phyloP scores from a whole-genome alignment of 2,797 vertebrate species.

The Dendrocincla fuliginosa region DNA sequence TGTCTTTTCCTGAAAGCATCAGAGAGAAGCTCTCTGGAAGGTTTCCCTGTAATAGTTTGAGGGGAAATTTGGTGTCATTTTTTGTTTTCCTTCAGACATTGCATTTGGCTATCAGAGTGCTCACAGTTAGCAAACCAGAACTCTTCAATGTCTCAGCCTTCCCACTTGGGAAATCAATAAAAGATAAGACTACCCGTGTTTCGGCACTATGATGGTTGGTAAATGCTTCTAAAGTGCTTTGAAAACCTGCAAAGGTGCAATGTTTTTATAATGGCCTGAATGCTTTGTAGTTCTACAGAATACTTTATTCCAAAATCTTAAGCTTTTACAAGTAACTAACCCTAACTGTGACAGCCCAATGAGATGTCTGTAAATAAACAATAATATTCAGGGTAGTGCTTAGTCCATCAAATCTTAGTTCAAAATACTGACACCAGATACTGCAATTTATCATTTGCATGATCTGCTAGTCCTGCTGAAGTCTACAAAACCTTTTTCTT shows the following conservation, averaged over 20 bases:
- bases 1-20: not conserved
- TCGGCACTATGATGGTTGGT: not conserved
- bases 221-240: not conserved
- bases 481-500: not conserved
- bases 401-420: not conserved
- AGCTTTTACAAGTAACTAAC: not conserved
- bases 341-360: not conserved
- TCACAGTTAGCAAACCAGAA: not conserved
- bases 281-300: not conserved
- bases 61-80: not conserved
- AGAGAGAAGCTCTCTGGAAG: not conserved
- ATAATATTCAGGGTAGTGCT: not conserved
- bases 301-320: not conserved
- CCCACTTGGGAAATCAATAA: slow-evolving; percentile 13
- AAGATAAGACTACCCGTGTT: slow-evolving; percentile 8
- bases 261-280: not conserved
- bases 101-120: not conserved
- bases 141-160: not conserved
- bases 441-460: not conserved
- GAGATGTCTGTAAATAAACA: not conserved
- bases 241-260: slow-evolving; percentile 1
- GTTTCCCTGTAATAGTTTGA: not conserved
- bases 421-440: not conserved
- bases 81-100: not conserved
- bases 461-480: not conserved